A percentile compares a stretch with the other conserved stretches of the same genome.
Conservation (phyloP, 2,797 vertebrate genomes). For the Dryobates pubescens region DNA sequence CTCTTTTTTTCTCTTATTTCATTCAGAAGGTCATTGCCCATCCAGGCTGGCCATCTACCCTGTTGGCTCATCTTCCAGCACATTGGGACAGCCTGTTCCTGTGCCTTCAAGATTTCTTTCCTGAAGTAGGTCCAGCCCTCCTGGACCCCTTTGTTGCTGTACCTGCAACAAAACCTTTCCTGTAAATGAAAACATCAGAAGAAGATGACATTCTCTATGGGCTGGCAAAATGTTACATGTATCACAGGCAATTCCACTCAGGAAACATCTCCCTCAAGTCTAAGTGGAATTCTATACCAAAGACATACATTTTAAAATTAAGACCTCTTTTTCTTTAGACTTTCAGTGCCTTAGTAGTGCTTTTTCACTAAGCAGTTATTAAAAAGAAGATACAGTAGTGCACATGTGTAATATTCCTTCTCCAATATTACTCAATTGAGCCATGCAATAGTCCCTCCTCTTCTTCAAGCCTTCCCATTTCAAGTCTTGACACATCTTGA, state of each 20-base stretch:
- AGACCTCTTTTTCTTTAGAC: conserved; percentile 7
- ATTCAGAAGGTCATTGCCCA: too few relatives aligned
- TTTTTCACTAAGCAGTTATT: conserved; percentile 35
- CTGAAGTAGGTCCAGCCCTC: too few relatives aligned
- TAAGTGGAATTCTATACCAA: conserved; percentile 32
- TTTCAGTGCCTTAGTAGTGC: conserved; percentile 2
- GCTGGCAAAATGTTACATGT: conserved; percentile 52
- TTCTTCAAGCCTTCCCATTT: neutral
- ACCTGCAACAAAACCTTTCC: conserved; percentile 16
- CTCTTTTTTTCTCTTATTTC: too few relatives aligned
- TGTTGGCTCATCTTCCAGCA: too few relatives aligned
- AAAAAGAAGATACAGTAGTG: conserved; percentile 3
- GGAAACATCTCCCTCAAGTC: conserved; percentile 45
- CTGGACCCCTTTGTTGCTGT: neutral
- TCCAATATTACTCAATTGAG: neutral
- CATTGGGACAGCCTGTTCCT: too few relatives aligned
- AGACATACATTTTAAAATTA: conserved; percentile 37
- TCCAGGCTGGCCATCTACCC: too few relatives aligned
- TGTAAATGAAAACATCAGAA: conserved; percentile 59
- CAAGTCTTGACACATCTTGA: neutral
- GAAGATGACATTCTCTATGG: conserved; percentile 16
- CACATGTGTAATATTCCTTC: neutral
- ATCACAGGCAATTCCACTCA: neutral
- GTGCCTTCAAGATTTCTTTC: too few relatives aligned
- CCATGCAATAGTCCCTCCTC: neutral